A percentile compares a stretch with the other conserved stretches of the same genome.
These are phyloP conservation scores for Halcyon chelicuti DNA, from an alignment of 2,797 vertebrate genomes.

Conservation along the genomic window DNA sequence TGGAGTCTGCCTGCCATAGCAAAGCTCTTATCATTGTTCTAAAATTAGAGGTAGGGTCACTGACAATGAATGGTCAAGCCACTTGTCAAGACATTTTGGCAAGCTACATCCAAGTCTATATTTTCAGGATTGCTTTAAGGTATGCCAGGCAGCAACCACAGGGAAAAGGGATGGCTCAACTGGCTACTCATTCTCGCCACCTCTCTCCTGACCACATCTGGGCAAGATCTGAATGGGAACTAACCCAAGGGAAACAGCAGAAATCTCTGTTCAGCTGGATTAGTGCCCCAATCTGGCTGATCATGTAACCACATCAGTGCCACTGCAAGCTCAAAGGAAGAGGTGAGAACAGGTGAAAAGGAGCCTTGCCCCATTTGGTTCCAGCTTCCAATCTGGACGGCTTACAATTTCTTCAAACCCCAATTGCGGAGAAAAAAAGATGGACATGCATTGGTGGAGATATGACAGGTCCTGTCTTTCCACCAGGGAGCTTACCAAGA, in stretches of 20 bases:
- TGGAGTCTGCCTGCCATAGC: neutral
- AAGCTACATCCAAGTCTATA: neutral
- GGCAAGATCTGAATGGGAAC: neutral
- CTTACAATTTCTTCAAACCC: neutral
- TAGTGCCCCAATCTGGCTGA: neutral
- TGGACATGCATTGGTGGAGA: neutral
- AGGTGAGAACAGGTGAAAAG: conserved; percentile 45
- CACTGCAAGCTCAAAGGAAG: neutral
- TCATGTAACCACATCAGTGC: neutral
- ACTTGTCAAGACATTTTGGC: neutral
- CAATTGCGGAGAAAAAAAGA: neutral
- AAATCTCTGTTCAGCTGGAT: conserved; percentile 5
- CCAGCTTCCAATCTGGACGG: neutral
- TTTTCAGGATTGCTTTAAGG: neutral
- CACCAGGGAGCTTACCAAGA: conserved; percentile 78
- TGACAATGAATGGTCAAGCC: neutral
- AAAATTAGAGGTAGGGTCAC: neutral
- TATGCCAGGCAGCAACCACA: neutral
- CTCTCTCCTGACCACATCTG: neutral
- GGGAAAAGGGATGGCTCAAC: neutral
- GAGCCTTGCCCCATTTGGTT: neutral
- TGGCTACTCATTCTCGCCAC: neutral
- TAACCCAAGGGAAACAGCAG: conserved; percentile 6
- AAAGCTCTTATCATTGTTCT: neutral
- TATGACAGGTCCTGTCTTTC: neutral